A percentile compares a stretch with the other conserved stretches of the same genome.
phyloP scores from a whole-genome alignment of 2,888 invertebrate genomes.

The Glaucopsyche alexis region DNA sequence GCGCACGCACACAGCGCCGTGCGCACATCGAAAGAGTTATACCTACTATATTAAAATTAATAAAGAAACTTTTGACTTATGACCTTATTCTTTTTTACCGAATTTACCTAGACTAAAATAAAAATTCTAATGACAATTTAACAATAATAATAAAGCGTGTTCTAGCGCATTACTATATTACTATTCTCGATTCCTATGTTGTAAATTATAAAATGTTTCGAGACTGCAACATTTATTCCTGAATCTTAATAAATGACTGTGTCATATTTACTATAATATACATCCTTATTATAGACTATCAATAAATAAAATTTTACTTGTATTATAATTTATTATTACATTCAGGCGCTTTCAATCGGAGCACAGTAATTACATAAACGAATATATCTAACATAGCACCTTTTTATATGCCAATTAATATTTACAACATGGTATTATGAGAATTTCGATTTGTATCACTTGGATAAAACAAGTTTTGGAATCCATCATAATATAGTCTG shows the following conservation, averaged over 20 bases:
- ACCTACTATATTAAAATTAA: neutral
- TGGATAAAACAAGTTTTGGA: conserved; percentile 33
- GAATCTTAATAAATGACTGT: neutral
- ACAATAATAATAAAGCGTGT: neutral
- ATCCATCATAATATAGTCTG: neutral
- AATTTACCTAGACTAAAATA: neutral
- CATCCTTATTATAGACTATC: neutral
- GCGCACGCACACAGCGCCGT: too few relatives aligned
- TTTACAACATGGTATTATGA: conserved; percentile 39
- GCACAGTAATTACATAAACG: conserved; percentile 31
- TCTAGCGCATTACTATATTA: neutral
- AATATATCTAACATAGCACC: conserved; percentile 39
- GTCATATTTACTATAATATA: neutral
- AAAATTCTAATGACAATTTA: neutral
- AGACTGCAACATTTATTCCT: neutral
- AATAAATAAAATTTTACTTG: neutral
- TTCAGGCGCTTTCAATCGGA: conserved; percentile 24
- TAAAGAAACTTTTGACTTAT: neutral
- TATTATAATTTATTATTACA: neutral
- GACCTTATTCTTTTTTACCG: neutral
- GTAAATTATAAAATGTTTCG: neutral
- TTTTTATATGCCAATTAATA: conserved; percentile 38
- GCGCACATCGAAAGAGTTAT: too few relatives aligned
- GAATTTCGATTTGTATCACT: conserved; percentile 36
- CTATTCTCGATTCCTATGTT: too few relatives aligned